Evolutionary conservation across 2,797 vertebrate species (phyloP), one percentile per base, ranked within the genome.

Genomic region (Fringilla coelebs): DNA sequence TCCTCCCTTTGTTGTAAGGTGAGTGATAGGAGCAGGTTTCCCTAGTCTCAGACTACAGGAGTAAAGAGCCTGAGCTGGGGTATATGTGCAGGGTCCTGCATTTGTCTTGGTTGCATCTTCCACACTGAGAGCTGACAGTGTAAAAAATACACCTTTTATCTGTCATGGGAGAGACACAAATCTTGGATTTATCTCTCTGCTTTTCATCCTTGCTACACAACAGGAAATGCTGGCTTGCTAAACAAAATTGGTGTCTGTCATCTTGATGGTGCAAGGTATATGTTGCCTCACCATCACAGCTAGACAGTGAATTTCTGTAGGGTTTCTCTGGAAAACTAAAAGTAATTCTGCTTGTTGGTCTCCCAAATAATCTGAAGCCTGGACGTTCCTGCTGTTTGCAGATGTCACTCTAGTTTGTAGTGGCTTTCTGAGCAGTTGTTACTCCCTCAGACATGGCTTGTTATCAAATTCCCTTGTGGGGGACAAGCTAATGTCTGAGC

Each of bases 61-160:
- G 11, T 0, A 0, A 63, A 66, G 58, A 80, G 43, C 43, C 26
- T 1, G 0, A 52, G 14, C 31, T 48, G 75, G 28, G 10, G 2
- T 4, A 3, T 29, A 14, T n/a, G 25, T 58, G 9, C 19, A 58
- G 36, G 20, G 25, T 78, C 36, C 54, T 61, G 21, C 12, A 4
- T 29, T 31, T 77, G 24, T 41, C n/a, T 72, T 51, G 13, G 36
- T 25, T 38, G 15, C 17, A 5, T 71, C 46, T 77, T 29, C 25
- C 46, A 28, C 3, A 2, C 25, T 86, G 54, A 28, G 25, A 38
- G 5, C 62, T 57, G 58, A 13, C 25, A 28, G 18, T 45, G 1
- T 54, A 58, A 40, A 48, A 61, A 36, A 74, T 54, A 31, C 1
- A 29, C 28, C 17, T 66, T 65, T 5, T 75, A 4, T 32, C 40